Conservation (phyloP, 2,797 vertebrate genomes). For the Macropodus opercularis region DNA sequence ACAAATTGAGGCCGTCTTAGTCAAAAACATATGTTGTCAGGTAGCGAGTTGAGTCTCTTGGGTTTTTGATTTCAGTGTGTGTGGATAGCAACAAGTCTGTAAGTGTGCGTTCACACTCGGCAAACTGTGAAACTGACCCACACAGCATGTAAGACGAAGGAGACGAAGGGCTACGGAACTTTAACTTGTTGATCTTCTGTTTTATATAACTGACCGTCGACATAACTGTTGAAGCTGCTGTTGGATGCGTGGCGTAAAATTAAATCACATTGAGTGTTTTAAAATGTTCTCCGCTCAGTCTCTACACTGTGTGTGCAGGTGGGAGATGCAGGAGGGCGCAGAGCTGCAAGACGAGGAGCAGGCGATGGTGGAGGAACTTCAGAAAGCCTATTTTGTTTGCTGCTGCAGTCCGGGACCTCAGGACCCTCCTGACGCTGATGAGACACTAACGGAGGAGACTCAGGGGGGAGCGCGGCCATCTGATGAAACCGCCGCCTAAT, state of each 20-base stretch:
- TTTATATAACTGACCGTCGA: background rate
- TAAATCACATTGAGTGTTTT: constrained; percentile 19
- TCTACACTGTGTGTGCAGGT: constrained; percentile 81
- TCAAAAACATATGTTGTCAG: background rate
- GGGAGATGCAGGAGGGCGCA: constrained; percentile 91
- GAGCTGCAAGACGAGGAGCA: constrained; percentile 88
- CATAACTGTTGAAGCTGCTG: background rate
- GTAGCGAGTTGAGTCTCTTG: constrained; percentile 7
- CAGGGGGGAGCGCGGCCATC: constrained; percentile 57
- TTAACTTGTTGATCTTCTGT: constrained; percentile 7
- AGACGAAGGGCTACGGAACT: constrained; percentile 30
- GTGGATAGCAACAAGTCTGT: constrained; percentile 8
- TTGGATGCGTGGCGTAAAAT: constrained; percentile 21
- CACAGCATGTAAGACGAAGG: constrained; percentile 27
- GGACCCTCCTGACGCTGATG: constrained; percentile 59
- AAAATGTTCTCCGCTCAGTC: constrained; percentile 19
- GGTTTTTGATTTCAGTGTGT: background rate
- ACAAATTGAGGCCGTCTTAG: no score
- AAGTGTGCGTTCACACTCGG: constrained; percentile 1
- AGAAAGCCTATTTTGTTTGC: constrained; percentile 79
- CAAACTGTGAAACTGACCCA: constrained; percentile 40
- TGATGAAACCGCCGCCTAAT: constrained; percentile 66
- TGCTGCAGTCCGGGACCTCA: constrained; percentile 55
- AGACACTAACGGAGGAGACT: constrained; percentile 52
- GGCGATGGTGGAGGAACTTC: constrained; percentile 85